phyloP scores from a whole-genome alignment of 2,113 vertebrate species.

The Steatornis caripensis region DNA sequence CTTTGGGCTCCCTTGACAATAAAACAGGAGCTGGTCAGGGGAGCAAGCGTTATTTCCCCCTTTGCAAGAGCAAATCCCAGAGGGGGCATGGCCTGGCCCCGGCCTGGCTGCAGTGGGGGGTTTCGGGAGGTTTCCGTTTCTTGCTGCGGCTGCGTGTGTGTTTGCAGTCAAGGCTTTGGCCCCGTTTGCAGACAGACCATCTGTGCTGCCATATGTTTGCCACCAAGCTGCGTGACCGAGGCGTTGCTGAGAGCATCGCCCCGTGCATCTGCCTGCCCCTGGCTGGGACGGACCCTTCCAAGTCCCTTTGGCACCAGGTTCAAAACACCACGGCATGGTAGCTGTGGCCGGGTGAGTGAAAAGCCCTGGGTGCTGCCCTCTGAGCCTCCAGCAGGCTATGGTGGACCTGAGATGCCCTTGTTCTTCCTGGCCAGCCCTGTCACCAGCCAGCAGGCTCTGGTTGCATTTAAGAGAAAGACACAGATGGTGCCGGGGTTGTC shows the following conservation, averaged over 20 bases:
- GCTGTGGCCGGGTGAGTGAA: rapidly evolving
- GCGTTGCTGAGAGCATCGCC: rapidly evolving
- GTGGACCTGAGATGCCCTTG: not conserved
- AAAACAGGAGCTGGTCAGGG: rapidly evolving
- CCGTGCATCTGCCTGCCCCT: not conserved
- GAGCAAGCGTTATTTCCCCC: rapidly evolving
- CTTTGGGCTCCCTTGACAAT: not conserved
- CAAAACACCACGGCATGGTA: not conserved
- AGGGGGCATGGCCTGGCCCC: rapidly evolving
- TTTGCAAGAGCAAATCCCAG: not conserved
- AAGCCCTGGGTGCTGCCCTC: not conserved
- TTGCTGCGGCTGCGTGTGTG: not conserved
- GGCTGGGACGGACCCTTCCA: not conserved
- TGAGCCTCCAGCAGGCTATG: not conserved
- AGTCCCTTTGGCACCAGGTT: not conserved
- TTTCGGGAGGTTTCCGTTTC: not conserved
- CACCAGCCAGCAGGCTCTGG: not conserved
- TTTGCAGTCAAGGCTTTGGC: not conserved
- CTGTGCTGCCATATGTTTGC: not conserved
- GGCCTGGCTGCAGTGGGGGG: rapidly evolving
- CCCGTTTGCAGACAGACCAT: not conserved
- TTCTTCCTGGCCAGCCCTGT: not conserved
- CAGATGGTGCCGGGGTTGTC: not conserved
- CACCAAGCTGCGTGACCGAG: rapidly evolving
- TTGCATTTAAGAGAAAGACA: not conserved